These are phyloP conservation scores for Tinamus major DNA, from an alignment of 2,797 vertebrate genomes.

Conservation along the genomic window DNA sequence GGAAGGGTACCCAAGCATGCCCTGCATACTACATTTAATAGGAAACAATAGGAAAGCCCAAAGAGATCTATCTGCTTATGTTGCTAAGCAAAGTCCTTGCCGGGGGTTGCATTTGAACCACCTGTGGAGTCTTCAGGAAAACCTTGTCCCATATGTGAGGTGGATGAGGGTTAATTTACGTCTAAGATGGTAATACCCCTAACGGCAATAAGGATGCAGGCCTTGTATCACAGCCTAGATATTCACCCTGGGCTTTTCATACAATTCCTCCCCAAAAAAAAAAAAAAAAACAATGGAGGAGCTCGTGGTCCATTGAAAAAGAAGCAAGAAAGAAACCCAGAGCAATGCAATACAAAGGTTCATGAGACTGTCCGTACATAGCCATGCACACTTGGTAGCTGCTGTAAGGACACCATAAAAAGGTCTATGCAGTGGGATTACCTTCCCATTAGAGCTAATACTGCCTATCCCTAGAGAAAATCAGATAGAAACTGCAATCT, in stretches of 20 bases:
- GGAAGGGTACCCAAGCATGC: rapidly evolving
- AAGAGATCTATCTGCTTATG: neutral
- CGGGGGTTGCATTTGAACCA: neutral
- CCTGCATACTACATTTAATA: neutral
- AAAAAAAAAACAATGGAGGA: neutral
- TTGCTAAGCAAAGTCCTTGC: neutral
- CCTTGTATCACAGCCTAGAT: neutral
- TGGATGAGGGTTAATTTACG: neutral
- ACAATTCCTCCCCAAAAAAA: neutral
- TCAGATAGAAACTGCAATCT: rapidly evolving
- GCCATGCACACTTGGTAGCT: neutral
- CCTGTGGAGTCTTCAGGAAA: neutral
- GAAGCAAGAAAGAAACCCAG: neutral
- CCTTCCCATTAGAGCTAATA: neutral
- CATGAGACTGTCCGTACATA: neutral
- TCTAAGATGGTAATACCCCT: neutral
- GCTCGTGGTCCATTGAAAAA: neutral
- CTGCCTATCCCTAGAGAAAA: neutral
- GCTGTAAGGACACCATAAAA: neutral
- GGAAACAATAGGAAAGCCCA: neutral
- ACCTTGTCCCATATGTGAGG: neutral
- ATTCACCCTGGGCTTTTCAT: neutral
- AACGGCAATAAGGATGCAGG: neutral
- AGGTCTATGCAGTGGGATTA: neutral
- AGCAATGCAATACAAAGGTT: neutral